Base-by-base conservation (phyloP, 2,113 vertebrate species). In the Pipa parva region DNA sequence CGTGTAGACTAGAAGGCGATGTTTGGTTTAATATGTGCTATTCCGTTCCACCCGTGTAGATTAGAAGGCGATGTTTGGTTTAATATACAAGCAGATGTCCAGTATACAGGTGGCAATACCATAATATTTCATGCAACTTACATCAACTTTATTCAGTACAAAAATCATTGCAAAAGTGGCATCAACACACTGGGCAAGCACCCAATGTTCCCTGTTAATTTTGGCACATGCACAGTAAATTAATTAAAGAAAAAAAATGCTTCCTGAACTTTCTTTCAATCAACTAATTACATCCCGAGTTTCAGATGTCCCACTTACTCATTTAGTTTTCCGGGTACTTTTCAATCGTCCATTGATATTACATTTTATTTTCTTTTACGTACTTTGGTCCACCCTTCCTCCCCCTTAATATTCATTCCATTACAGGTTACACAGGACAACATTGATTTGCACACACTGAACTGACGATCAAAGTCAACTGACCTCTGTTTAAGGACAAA, bases 191-290 rank as follows among this genome's bases (percentile, higher is more conserved):
- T 52, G 46, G 65, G 65, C 56, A 68, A 8, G n/a, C 22, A 36
- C 46, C 65, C 65, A 68, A 31, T 4, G 45, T 24, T 39, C 10
- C 48, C 24, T 69, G 65, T 68, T 51, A 45, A 68, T 13, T 68
- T 68, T 68, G 65, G 65, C 56, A 20, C 31, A 17, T 7, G 24
- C 9, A 17, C 18, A 27, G 27, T 20, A 9, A 59, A 29, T 59
- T 68, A 69, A 69, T 69, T 69, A 60, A 69, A 42, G 1, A 18
- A 42, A 18, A 42, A 15, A 69, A 52, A 52, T 52, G 31, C 51
- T 69, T 69, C 48, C 65, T 60, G 33, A 20, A 24, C 33, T 15
- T 42, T 52, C 64, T 21, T 17, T 42, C 45, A 29, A 46, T 7
- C 5, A 7, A 11, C 46, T 52, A 52, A 60, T 52, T 52, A 60